These are phyloP conservation scores for Drepana arcuata DNA, from an alignment of 1,140 invertebrate species.

Conservation along the genomic window DNA sequence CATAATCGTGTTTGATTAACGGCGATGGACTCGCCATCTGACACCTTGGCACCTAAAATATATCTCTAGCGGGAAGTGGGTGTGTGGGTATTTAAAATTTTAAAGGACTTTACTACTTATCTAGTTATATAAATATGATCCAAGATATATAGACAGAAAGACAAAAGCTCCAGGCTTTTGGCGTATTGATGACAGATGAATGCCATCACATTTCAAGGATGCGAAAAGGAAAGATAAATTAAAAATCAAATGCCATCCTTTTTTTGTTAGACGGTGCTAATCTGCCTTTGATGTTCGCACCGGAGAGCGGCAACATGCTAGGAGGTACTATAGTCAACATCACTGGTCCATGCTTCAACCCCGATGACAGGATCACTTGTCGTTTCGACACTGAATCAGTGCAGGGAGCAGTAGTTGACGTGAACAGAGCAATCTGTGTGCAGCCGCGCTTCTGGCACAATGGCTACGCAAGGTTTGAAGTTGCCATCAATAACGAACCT, in stretches of 20 bases:
- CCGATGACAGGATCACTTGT: constrained; percentile 82
- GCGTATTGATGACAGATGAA: no score
- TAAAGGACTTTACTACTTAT: no score
- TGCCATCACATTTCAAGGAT: no score
- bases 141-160: no score
- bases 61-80: no score
- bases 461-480: constrained; percentile 91
- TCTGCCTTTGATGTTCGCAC: constrained; percentile 88
- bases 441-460: constrained; percentile 92
- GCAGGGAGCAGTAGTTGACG: constrained; percentile 80
- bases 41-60: no score
- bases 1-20: no score
- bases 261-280: constrained; percentile 79
- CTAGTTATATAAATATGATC: no score
- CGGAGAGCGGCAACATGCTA: constrained; percentile 95
- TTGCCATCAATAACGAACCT: constrained; percentile 86
- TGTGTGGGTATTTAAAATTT: no score
- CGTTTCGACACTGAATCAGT: constrained; percentile 86
- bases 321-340: constrained; percentile 96
- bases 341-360: constrained; percentile 88
- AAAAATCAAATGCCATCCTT: constrained; percentile 7
- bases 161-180: no score
- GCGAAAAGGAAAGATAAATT: no score
- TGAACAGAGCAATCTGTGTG: constrained; percentile 89
- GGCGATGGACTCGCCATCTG: no score